Conservation (phyloP, 2,888 invertebrate genomes). For the Aelia acuminata region DNA sequence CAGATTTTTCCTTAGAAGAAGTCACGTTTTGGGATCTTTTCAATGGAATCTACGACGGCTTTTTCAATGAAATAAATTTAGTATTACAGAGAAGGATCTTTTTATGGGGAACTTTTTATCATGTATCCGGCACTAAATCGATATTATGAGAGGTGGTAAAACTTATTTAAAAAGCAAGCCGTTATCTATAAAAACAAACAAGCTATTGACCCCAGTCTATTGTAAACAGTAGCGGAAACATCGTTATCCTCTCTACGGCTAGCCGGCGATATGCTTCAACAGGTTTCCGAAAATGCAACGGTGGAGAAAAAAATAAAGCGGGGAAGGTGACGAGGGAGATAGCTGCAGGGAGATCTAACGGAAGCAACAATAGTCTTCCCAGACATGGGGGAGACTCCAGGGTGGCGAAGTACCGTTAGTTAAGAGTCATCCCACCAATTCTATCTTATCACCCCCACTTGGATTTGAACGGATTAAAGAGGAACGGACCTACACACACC, state of each 20-base stretch:
- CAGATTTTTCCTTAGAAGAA: too few species aligned
- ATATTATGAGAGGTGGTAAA: too few species aligned
- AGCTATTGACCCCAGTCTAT: neutral
- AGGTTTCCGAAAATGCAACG: neutral
- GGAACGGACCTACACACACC: neutral
- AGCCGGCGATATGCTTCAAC: neutral
- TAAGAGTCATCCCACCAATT: neutral
- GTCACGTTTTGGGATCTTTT: too few species aligned
- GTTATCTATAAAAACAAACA: too few species aligned
- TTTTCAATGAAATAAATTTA: too few species aligned
- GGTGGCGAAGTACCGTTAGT: neutral
- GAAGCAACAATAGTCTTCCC: slow-evolving; percentile 12
- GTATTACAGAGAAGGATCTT: too few species aligned
- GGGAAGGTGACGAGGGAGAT: neutral
- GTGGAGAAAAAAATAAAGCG: neutral
- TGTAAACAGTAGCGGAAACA: slow-evolving; percentile 4
- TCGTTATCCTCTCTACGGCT: neutral
- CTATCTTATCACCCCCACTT: neutral
- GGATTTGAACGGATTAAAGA: neutral
- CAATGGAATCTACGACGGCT: too few species aligned
- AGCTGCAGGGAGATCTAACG: neutral
- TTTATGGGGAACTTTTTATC: too few species aligned
- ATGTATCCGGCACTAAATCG: too few species aligned
- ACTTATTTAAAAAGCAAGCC: too few species aligned
- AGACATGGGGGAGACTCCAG: neutral